phyloP scores from a whole-genome alignment of 2,113 vertebrate genomes.

The Grammomys dolichurus region DNA sequence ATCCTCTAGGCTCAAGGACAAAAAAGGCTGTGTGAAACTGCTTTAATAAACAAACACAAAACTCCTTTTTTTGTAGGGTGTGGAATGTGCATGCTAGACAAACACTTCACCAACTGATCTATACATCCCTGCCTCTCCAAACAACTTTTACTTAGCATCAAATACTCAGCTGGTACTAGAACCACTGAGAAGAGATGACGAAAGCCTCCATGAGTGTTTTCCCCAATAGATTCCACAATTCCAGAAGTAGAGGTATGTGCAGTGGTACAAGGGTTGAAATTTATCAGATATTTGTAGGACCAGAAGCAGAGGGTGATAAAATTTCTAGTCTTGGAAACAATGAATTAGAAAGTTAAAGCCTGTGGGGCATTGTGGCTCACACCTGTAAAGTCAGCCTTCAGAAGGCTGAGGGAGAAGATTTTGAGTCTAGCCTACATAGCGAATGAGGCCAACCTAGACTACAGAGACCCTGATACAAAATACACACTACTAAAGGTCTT shows the following conservation, averaged over 20 bases:
- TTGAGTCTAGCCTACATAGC: neutral
- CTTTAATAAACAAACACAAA: neutral
- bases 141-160: neutral
- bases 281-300: neutral
- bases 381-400: neutral
- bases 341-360: neutral
- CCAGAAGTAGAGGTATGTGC: neutral
- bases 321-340: neutral
- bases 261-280: neutral
- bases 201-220: neutral
- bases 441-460: neutral
- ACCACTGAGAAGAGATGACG: too few relatives aligned
- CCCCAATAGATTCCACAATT: neutral
- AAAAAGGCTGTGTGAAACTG: neutral
- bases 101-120: neutral
- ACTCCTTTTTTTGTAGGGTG: neutral
- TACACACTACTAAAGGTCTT: neutral
- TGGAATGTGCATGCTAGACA: too few relatives aligned
- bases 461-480: neutral
- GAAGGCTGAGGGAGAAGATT: neutral
- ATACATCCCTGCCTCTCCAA: neutral
- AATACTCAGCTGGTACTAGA: neutral
- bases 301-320: neutral
- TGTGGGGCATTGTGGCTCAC: neutral
- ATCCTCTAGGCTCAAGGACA: neutral